These are phyloP conservation scores for Dascillus cervinus DNA, from an alignment of 2,888 invertebrate genomes.

Conservation along the genomic window DNA sequence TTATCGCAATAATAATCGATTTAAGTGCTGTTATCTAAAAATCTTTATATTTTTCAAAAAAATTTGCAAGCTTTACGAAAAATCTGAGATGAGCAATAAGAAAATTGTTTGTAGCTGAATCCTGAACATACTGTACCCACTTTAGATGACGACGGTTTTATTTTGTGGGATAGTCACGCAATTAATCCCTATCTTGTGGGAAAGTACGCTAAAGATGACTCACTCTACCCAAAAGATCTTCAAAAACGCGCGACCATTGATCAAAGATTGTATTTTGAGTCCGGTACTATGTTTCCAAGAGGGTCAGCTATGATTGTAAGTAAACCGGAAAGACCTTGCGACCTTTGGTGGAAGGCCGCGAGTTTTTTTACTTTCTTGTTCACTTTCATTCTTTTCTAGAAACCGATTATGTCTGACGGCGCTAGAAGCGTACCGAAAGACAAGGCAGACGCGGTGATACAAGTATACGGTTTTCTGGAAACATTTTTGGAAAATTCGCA, in stretches of 20 bases:
- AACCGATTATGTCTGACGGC: constrained; percentile 28
- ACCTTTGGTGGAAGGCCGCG: too few relatives aligned
- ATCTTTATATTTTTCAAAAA: too few relatives aligned
- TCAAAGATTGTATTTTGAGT: constrained; percentile 46
- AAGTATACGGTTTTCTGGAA: constrained; percentile 45
- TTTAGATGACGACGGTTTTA: constrained; percentile 46
- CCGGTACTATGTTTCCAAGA: constrained; percentile 43
- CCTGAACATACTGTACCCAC: constrained; percentile 57
- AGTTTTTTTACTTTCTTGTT: too few relatives aligned
- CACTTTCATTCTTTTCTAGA: too few relatives aligned
- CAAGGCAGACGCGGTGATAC: constrained; percentile 16
- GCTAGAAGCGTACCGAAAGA: constrained; percentile 13
- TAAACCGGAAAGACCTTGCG: too few relatives aligned
- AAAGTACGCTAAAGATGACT: constrained; percentile 43
- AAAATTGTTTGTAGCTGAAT: too few relatives aligned
- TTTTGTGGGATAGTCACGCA: constrained; percentile 56
- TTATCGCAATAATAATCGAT: too few relatives aligned
- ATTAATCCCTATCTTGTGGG: constrained; percentile 53
- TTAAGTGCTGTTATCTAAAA: too few relatives aligned
- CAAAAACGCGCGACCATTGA: constrained; percentile 44
- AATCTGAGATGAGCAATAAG: too few relatives aligned
- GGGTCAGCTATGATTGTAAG: too few relatives aligned
- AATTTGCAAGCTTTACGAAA: too few relatives aligned
- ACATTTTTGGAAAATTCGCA: constrained; percentile 41
- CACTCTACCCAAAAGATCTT: constrained; percentile 46